Percentiles rank a stretch among this genome's conserved stretches.
Evolutionary conservation across 2,113 vertebrate species (phyloP).

Genomic region (Pungitius pungitius): DNA sequence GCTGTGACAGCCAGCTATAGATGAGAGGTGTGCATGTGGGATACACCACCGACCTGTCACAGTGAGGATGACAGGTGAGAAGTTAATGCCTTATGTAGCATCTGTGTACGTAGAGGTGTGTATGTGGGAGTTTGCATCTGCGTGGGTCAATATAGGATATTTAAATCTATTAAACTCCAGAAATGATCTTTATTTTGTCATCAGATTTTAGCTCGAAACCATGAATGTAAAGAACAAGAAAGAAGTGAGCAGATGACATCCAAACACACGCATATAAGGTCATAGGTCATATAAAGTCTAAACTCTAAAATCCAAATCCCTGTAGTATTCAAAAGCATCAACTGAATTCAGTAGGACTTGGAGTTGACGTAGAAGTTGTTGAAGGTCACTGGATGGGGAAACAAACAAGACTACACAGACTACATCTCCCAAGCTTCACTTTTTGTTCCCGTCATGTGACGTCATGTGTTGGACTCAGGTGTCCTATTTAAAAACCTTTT

Average conservation of each 20-base stretch:
- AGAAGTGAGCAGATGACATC: neutral
- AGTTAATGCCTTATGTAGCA: neutral
- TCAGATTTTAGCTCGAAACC: neutral
- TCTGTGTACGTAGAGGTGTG: neutral
- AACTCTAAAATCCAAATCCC: neutral
- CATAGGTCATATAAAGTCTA: conserved; percentile 36
- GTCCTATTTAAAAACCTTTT: no score
- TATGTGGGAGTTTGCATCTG: neutral
- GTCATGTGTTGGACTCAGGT: no score
- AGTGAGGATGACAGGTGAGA: neutral
- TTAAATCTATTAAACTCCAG: neutral
- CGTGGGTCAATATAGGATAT: neutral
- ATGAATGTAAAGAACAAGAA: neutral
- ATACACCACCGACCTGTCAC: conserved; percentile 8
- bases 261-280: neutral
- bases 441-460: neutral
- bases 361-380: neutral
- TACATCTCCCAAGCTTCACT: neutral
- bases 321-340: conserved; percentile 8
- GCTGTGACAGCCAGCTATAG: conserved; percentile 1
- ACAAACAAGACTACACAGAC: no score
- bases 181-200: neutral
- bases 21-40: neutral
- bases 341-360: neutral
- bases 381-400: no score